A percentile compares a stretch with the other conserved stretches of the same genome.
Evolutionary conservation across 2,888 invertebrate genomes (phyloP).

Genomic region (Alentia gelatinosa): DNA sequence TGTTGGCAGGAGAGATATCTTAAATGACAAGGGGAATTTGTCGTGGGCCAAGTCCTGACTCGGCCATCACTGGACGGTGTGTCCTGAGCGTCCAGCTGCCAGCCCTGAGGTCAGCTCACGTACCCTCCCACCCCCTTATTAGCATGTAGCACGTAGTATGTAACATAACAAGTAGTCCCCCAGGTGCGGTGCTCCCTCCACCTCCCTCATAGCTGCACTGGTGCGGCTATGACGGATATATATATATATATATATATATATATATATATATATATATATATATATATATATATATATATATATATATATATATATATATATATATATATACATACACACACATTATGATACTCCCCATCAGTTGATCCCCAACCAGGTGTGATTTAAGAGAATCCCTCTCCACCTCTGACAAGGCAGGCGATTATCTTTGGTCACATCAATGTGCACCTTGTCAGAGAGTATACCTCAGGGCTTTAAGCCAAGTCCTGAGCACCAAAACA

Average conservation of each 20-base stretch:
- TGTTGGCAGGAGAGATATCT: neutral
- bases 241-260: neutral
- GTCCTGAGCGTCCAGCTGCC: neutral
- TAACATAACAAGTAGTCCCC: neutral
- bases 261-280: neutral
- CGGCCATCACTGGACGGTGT: neutral
- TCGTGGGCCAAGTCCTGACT: conserved; percentile 3
- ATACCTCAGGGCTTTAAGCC: no score
- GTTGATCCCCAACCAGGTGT: neutral
- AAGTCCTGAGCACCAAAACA: no score
- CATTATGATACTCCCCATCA: neutral
- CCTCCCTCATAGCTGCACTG: no score
- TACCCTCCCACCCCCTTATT: neutral
- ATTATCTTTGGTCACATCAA: no score
- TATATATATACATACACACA: neutral
- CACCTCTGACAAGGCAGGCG: no score
- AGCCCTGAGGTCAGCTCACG: neutral
- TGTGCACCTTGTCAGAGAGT: no score
- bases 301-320: neutral
- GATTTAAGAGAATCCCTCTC: no score
- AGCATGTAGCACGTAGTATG: neutral
- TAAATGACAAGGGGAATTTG: neutral
- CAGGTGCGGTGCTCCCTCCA: no score
- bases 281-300: neutral
- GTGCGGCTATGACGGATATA: no score